These are phyloP conservation scores for Martes martes DNA, from an alignment of 2,113 vertebrate species.

Conservation along the genomic window DNA sequence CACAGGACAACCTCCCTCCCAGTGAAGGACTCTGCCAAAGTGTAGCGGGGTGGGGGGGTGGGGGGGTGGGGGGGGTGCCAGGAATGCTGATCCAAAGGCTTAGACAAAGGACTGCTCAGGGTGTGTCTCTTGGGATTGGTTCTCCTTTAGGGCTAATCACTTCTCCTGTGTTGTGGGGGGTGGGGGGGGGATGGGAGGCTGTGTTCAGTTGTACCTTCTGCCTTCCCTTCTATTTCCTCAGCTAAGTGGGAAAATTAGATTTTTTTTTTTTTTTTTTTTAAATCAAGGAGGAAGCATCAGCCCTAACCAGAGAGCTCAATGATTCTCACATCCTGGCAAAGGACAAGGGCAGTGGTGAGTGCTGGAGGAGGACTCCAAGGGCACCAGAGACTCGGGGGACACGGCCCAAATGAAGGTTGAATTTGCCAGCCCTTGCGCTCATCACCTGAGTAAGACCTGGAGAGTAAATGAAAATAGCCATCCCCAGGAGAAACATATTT, in stretches of 20 bases:
- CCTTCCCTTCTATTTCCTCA: neutral
- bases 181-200: accelerated
- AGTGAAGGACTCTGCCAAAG: neutral
- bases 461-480: slow-evolving; percentile 80
- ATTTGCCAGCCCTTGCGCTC: slow-evolving; percentile 57
- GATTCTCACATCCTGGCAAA: neutral
- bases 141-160: neutral
- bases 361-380: neutral
- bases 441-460: slow-evolving; percentile 68
- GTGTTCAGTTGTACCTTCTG: neutral
- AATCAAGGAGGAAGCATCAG: neutral
- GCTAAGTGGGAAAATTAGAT: neutral
- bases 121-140: neutral
- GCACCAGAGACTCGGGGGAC: neutral
- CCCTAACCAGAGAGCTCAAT: neutral
- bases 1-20: neutral
- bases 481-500: slow-evolving; percentile 71
- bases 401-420: slow-evolving; percentile 41
- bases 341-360: neutral
- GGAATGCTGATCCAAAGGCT: neutral
- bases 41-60: accelerated
- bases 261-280: neutral
- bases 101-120: neutral
- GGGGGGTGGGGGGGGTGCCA: too few species aligned
- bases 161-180: neutral